Percentiles rank a stretch among this genome's conserved stretches.
Evolutionary conservation across 2,888 invertebrate genomes (phyloP).

Genomic region (Eupithecia subumbrata): DNA sequence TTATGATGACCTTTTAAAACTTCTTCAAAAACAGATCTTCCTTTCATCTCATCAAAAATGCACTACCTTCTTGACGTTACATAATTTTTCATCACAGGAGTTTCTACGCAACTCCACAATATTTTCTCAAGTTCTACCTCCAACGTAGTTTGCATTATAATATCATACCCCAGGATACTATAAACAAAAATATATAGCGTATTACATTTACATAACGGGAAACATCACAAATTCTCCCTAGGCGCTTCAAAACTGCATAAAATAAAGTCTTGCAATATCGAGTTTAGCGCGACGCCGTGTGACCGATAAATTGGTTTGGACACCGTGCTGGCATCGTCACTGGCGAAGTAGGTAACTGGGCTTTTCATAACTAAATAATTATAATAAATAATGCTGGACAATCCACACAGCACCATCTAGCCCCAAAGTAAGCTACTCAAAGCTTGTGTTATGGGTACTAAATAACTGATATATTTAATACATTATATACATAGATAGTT

Average conservation of each 20-base stretch:
- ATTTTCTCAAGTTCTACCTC: conserved; percentile 11
- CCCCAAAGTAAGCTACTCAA: no score
- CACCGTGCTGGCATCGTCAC: background rate
- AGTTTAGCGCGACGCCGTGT: conserved; percentile 13
- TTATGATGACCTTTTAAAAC: background rate
- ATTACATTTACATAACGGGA: conserved; percentile 23
- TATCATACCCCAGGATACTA: conserved; percentile 5
- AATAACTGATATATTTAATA: no score
- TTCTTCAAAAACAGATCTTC: background rate
- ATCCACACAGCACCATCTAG: no score
- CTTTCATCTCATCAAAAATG: background rate
- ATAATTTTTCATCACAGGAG: background rate
- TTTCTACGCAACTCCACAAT: background rate
- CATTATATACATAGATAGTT: no score
- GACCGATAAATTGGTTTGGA: background rate
- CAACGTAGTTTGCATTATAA: conserved; percentile 5
- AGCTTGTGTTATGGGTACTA: no score
- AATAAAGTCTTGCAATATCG: conserved; percentile 32
- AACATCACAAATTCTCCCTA: conserved; percentile 30
- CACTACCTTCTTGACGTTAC: background rate
- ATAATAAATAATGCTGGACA: no score
- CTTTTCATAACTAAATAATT: background rate
- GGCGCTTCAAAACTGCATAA: conserved; percentile 33
- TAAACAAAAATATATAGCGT: conserved; percentile 16
- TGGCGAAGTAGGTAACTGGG: background rate